Percentiles rank a stretch among this genome's conserved stretches.
These are phyloP conservation scores for Brachionus plicatilis DNA, from an alignment of 1,140 invertebrate species.

Conservation along the genomic window DNA sequence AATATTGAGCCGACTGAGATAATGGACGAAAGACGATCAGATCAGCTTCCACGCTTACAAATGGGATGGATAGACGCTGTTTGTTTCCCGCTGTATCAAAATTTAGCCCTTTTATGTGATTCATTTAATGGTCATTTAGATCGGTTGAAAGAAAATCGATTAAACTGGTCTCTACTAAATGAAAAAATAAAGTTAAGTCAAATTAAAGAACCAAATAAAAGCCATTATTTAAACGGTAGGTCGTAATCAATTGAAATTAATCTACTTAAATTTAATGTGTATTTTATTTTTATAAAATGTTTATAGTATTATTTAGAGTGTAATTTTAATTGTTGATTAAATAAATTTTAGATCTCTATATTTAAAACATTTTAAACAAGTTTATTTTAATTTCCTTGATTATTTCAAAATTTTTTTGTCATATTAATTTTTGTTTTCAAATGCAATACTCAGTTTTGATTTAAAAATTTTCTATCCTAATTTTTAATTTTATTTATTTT, in stretches of 20 bases:
- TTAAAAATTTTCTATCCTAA: too few relatives aligned
- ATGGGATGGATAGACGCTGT: conserved; percentile 93
- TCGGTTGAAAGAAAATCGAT: conserved; percentile 16
- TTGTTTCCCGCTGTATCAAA: conserved; percentile 80
- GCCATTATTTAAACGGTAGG: not conserved
- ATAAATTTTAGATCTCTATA: too few relatives aligned
- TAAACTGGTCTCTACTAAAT: conserved; percentile 1
- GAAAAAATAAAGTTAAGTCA: not conserved
- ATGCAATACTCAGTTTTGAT: too few relatives aligned
- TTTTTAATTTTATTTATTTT: too few relatives aligned
- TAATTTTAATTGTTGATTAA: too few relatives aligned
- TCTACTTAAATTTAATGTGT: too few relatives aligned
- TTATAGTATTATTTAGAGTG: too few relatives aligned
- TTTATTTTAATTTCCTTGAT: too few relatives aligned
- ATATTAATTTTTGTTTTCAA: too few relatives aligned
- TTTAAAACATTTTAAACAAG: too few relatives aligned
- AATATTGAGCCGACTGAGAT: conserved; percentile 10
- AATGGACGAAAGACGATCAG: conserved; percentile 89
- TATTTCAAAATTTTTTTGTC: too few relatives aligned
- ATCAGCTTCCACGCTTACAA: conserved; percentile 92
- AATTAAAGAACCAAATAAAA: not conserved
- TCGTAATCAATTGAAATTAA: not conserved
- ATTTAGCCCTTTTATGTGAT: not conserved
- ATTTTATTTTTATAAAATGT: too few relatives aligned
- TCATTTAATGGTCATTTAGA: not conserved